A percentile compares a stretch with the other conserved stretches of the same genome.
Conservation (phyloP, 92 coral and sea anemone species). For the Palythoa caribaeorum region DNA sequence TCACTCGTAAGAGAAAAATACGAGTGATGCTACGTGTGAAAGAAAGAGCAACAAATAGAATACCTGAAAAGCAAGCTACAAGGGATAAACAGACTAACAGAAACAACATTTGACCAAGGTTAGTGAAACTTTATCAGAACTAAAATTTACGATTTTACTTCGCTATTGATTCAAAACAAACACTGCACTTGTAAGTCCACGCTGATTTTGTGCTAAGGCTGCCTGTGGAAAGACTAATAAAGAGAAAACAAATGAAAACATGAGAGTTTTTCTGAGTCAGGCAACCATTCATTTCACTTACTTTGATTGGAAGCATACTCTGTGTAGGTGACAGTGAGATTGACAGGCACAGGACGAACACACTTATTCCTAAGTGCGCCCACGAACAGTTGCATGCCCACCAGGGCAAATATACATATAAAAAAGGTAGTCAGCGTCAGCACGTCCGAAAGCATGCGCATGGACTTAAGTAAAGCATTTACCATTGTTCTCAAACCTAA, state of each 20-base stretch:
- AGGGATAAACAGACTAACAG: no score
- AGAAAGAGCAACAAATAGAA: no score
- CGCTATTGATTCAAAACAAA: no score
- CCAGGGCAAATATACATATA: constrained; percentile 91
- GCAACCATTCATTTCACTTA: background rate
- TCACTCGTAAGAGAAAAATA: no score
- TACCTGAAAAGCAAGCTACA: no score
- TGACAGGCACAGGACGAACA: constrained; percentile 53
- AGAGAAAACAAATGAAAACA: background rate
- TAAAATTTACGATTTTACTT: no score
- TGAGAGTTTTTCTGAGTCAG: background rate
- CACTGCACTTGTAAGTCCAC: no score
- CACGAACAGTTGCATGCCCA: constrained; percentile 97
- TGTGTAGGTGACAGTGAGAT: constrained; percentile 39
- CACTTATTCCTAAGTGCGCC: constrained; percentile 94
- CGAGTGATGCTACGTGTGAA: no score
- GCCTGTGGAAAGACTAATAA: no score
- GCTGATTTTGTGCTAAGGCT: no score
- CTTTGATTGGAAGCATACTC: background rate
- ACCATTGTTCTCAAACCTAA: constrained; percentile 97
- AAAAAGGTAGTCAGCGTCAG: constrained; percentile 88
- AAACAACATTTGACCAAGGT: no score
- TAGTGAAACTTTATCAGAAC: no score
- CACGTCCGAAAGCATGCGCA: constrained; percentile 95
- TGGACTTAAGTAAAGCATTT: constrained; percentile 91